Conservation (phyloP, 2,888 invertebrate genomes). For the Polymixis lichenea region DNA sequence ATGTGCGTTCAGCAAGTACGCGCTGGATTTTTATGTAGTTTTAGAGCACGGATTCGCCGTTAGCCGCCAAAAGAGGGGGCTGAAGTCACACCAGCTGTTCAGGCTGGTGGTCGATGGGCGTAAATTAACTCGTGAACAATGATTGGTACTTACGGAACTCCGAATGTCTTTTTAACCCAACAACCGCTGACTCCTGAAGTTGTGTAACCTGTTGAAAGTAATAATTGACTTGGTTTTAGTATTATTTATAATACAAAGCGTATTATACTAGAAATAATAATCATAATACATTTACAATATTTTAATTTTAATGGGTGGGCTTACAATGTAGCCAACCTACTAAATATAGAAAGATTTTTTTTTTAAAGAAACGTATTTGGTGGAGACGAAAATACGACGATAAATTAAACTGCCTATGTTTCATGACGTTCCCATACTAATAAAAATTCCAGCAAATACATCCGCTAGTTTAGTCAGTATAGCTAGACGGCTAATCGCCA, state of each 20-base stretch:
- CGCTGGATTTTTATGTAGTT: too few relatives aligned
- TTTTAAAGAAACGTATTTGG: not conserved
- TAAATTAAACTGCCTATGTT: too few relatives aligned
- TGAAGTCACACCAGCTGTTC: too few relatives aligned
- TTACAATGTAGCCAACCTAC: not conserved
- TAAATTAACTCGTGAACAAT: not conserved
- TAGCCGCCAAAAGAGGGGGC: too few relatives aligned
- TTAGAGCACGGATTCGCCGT: too few relatives aligned
- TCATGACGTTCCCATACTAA: not conserved
- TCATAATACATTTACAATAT: not conserved
- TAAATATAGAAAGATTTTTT: too few relatives aligned
- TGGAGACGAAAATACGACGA: not conserved
- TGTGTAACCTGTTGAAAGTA: constrained; percentile 74
- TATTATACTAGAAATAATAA: not conserved
- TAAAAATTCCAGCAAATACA: not conserved
- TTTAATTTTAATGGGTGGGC: too few relatives aligned
- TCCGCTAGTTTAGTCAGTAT: not conserved
- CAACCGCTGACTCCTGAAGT: constrained; percentile 93
- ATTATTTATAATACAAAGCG: not conserved
- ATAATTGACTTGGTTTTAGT: not conserved
- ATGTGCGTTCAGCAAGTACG: too few relatives aligned
- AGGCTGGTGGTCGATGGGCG: not conserved
- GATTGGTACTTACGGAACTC: constrained; percentile 87
- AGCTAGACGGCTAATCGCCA: too few relatives aligned
- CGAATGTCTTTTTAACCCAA: constrained; percentile 92